phyloP scores from a whole-genome alignment of 1,140 invertebrate genomes.

The Eumeta japonica region DNA sequence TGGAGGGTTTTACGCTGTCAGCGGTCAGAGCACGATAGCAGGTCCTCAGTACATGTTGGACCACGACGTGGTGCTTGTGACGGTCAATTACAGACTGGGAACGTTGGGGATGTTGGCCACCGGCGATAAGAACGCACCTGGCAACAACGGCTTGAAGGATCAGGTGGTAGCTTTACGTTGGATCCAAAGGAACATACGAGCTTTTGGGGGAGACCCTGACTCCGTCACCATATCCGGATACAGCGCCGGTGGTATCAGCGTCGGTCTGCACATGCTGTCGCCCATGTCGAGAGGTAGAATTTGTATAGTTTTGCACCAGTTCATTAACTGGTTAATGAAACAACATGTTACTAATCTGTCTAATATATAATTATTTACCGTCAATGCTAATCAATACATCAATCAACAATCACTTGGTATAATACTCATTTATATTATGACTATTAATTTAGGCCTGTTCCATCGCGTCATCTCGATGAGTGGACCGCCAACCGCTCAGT shows the following conservation, averaged over 20 bases:
- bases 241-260: conserved; percentile 68
- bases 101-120: conserved; percentile 64
- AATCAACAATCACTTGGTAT: too few species aligned
- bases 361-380: conserved; percentile 7
- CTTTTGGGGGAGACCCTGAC: conserved; percentile 74
- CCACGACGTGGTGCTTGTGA: conserved; percentile 66
- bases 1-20: conserved; percentile 26
- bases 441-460: conserved; percentile 61
- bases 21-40: conserved; percentile 54
- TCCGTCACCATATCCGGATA: conserved; percentile 70
- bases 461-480: conserved; percentile 70
- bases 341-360: neutral
- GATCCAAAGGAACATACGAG: conserved; percentile 69
- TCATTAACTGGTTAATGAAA: too few species aligned
- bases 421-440: too few species aligned
- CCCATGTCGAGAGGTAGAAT: conserved; percentile 64
- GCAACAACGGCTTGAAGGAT: conserved; percentile 76
- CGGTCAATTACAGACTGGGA: conserved; percentile 70
- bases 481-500: conserved; percentile 57
- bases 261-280: conserved; percentile 68
- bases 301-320: conserved; percentile 3
- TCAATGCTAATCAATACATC: too few species aligned
- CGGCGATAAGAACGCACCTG: conserved; percentile 63
- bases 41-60: conserved; percentile 66
- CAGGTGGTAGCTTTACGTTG: conserved; percentile 71